Conservation (phyloP, 2,888 invertebrate species). For the Lingula anatina region DNA sequence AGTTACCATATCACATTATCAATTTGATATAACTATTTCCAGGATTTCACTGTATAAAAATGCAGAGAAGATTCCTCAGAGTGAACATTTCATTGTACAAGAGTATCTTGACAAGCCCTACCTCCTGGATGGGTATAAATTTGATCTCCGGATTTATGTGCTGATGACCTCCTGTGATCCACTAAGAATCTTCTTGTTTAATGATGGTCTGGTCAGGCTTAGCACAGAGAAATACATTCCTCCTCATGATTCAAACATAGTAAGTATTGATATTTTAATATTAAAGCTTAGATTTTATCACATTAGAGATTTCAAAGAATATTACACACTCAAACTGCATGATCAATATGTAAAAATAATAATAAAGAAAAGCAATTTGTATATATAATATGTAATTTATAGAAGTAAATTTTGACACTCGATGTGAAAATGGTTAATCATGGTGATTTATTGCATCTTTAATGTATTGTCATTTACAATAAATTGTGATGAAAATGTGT, state of each 20-base stretch:
- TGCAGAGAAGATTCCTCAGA: conserved; percentile 42
- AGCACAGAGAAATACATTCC: conserved; percentile 49
- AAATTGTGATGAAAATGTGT: no score
- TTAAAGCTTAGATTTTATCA: not conserved
- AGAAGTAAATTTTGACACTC: no score
- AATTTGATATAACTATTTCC: conserved; percentile 14
- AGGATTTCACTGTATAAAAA: conserved; percentile 42
- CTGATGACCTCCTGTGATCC: conserved; percentile 52
- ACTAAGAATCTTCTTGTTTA: conserved; percentile 46
- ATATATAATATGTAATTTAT: no score
- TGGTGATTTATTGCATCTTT: no score
- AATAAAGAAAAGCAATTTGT: no score
- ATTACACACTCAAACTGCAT: not conserved
- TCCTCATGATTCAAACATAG: conserved; percentile 46
- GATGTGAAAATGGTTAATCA: no score
- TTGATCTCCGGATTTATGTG: conserved; percentile 51
- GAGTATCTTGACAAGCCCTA: conserved; percentile 52
- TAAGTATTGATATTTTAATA: conserved; percentile 18
- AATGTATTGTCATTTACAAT: no score
- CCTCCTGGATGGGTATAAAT: conserved; percentile 51
- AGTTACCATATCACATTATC: no score
- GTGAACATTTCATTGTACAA: conserved; percentile 48
- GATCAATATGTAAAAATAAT: no score
- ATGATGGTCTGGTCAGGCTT: conserved; percentile 49
- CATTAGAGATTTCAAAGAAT: not conserved